Conservation (phyloP, 2,888 invertebrate genomes). For the Heliconius hortense region DNA sequence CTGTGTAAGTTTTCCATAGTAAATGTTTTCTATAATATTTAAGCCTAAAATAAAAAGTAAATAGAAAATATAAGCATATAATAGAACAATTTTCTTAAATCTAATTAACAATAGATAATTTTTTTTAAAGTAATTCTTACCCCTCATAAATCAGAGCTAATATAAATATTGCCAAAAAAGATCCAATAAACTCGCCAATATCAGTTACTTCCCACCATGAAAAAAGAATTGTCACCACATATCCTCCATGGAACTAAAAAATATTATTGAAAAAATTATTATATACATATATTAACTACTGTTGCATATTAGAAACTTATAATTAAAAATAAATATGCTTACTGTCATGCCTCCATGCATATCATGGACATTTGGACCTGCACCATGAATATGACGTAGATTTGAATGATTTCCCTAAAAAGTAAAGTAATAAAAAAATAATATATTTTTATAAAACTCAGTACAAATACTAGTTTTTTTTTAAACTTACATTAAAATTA, state of each 20-base stretch:
- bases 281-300: slow-evolving; percentile 5
- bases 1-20: slow-evolving; percentile 93
- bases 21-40: slow-evolving; percentile 88
- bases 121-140: slow-evolving; percentile 68
- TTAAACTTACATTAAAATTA: slow-evolving; percentile 48
- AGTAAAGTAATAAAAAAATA: neutral
- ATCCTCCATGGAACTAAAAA: slow-evolving; percentile 91
- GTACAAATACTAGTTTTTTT: neutral
- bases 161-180: slow-evolving; percentile 95
- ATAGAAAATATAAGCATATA: neutral
- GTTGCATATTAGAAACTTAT: neutral
- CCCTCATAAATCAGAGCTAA: slow-evolving; percentile 98
- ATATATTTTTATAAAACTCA: neutral
- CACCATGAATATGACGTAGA: slow-evolving; percentile 3
- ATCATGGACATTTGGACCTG: neutral
- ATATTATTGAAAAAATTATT: slow-evolving; percentile 41
- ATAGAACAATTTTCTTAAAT: neutral
- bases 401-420: slow-evolving; percentile 15
- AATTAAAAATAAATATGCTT: neutral
- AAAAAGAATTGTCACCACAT: slow-evolving; percentile 88
- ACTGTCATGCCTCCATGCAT: slow-evolving; percentile 27
- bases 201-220: slow-evolving; percentile 90
- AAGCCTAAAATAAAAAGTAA: slow-evolving; percentile 73
- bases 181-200: slow-evolving; percentile 90
- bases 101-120: neutral